A percentile compares a stretch with the other conserved stretches of the same genome.
phyloP scores from a whole-genome alignment of 2,113 vertebrate species.

The Spheniscus mendiculus region DNA sequence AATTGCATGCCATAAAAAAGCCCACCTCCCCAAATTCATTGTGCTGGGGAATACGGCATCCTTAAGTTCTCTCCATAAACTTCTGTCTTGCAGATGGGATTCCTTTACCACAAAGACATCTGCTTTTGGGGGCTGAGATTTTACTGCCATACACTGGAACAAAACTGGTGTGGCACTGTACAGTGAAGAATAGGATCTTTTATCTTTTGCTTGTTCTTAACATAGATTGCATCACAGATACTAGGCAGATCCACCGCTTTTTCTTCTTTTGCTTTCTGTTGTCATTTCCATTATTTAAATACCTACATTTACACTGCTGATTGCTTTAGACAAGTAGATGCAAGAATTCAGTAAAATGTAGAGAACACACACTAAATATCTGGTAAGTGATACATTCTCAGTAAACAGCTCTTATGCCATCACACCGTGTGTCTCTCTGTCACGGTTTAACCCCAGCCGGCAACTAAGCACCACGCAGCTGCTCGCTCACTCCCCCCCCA shows the following conservation, averaged over 20 bases:
- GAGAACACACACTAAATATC: not conserved
- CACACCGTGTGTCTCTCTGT: too few species aligned
- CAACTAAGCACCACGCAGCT: too few species aligned
- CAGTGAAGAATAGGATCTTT: not conserved
- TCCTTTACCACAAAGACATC: not conserved
- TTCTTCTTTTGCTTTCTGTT: not conserved
- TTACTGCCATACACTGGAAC: not conserved
- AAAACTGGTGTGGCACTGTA: not conserved
- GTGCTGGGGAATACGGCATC: not conserved
- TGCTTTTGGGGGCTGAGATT: not conserved
- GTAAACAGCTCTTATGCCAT: not conserved
- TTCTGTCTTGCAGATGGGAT: not conserved
- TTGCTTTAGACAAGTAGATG: not conserved
- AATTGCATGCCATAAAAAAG: not conserved
- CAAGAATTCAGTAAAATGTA: not conserved
- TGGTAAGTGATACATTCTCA: not conserved
- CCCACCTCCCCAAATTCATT: not conserved
- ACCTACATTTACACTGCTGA: not conserved
- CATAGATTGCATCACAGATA: not conserved
- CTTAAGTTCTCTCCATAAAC: not conserved
- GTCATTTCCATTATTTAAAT: not conserved
- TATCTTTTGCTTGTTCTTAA: not conserved
- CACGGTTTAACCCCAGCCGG: too few species aligned
- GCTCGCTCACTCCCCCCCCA: too few species aligned
- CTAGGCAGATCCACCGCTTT: not conserved